Evolutionary conservation across 2,113 vertebrate genomes (phyloP).

Genomic region (Apistogramma diplotaenia): DNA sequence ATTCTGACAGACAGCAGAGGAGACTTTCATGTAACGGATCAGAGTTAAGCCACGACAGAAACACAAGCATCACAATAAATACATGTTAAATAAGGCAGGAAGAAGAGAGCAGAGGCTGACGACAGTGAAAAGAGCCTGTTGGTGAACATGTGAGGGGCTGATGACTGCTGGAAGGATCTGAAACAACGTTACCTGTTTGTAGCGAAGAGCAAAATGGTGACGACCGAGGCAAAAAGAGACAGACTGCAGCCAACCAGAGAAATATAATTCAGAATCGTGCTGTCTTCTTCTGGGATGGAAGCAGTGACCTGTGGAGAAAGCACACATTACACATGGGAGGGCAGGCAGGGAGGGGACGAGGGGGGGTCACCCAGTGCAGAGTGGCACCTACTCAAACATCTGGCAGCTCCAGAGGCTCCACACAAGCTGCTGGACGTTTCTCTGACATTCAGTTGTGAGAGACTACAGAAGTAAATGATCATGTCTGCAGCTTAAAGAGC

Average conservation of each 20-base stretch:
- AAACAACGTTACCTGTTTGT: conserved; percentile 6
- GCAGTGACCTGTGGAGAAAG: conserved; percentile 6
- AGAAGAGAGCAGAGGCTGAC: background rate
- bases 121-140: too few species aligned
- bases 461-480: too few species aligned
- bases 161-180: too few species aligned
- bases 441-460: too few species aligned
- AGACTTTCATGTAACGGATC: background rate
- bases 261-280: conserved; percentile 5
- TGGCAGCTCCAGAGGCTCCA: conserved; percentile 69
- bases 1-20: conserved; percentile 20
- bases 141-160: too few species aligned
- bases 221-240: conserved; percentile 27
- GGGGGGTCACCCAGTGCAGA: conserved; percentile 32
- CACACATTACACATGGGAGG: background rate
- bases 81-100: background rate
- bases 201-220: conserved; percentile 40
- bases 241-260: background rate
- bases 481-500: too few species aligned
- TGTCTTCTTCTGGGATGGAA: accelerated
- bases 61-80: too few species aligned
- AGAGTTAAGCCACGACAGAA: background rate
- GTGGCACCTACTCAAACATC: conserved; percentile 65
- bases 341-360: too few species aligned
- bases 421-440: conserved; percentile 61